Evolutionary conservation across 2,113 vertebrate species (phyloP), one percentile per base, ranked within the genome.

Genomic region (Halcyon senegalensis): DNA sequence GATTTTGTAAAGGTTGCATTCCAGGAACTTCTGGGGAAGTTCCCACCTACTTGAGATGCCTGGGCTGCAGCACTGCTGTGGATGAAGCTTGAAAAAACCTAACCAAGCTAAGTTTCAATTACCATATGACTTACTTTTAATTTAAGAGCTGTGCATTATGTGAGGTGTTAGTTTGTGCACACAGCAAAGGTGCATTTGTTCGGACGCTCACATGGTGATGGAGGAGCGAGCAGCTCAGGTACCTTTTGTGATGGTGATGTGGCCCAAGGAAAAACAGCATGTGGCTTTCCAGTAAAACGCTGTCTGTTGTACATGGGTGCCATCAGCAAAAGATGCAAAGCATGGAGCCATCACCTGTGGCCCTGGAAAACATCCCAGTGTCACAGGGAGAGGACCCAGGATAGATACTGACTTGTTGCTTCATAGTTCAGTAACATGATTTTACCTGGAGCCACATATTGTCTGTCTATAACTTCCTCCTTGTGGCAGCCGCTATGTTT

Each of bases 321-420:
- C 21, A 50, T 12, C 14, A 62, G 16, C 10, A 58, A 69, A 76
- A 53, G 30, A 4, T 30, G 20, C 25, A 46, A 35, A 84, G 6
- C 25, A 11, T 6, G 24, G 17, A 67, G 23, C 51, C 37, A 44
- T 31, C 30, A 15, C 16, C 16, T 55, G n/a, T 0, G 0, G 43
- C 48, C 5, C 35, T 46, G 56, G 58, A 13, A 87, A 59, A 88
- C 23, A 7, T 5, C 11, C n/a, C 39, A 27, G 18, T 82, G 27
- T 11, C 48, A 63, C 25, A 76, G 25, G 27, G 11, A 66, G 37
- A 62, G 43, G 8, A 84, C 4, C 20, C 53, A 20, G 20, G 37
- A 14, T 37, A 75, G 24, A 6, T 30, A 5, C 3, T 46, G 41
- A 35, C n/a, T 53, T 4, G 1, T 13, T 17, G 35, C 39, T 76